Evolutionary conservation across 2,797 vertebrate species (phyloP).

Genomic region (Dromococcyx pavoninus): DNA sequence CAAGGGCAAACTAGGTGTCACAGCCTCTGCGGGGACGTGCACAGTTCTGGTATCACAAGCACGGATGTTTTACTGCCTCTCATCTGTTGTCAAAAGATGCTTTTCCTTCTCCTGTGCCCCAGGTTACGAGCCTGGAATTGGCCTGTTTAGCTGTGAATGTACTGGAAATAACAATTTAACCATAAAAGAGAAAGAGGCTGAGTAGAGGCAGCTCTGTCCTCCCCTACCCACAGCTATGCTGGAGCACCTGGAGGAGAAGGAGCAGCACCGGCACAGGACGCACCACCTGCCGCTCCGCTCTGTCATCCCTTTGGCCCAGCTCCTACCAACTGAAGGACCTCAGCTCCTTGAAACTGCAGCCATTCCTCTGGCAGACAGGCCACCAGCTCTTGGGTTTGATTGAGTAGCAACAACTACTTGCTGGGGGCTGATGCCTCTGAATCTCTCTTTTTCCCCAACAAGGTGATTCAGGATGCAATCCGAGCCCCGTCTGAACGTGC

Average conservation of each 20-base stretch:
- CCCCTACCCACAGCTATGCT: too few species aligned
- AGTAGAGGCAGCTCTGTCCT: background rate
- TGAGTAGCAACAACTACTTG: background rate
- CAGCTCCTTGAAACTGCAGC: background rate
- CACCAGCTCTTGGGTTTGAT: background rate
- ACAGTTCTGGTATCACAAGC: background rate
- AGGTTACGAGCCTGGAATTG: background rate
- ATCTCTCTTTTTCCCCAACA: constrained; percentile 12
- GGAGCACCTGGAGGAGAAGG: too few species aligned
- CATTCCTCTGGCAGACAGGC: background rate
- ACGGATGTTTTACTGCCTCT: background rate
- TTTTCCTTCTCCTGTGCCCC: background rate
- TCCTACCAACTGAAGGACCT: background rate
- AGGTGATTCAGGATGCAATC: constrained; percentile 11
- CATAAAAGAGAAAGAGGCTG: background rate
- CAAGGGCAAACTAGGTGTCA: background rate
- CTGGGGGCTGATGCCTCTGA: background rate
- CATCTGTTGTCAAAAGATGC: background rate
- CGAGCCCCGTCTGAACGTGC: background rate
- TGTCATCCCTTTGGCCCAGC: too few species aligned
- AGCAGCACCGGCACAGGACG: too few species aligned
- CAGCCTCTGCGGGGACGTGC: background rate
- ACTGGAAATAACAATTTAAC: background rate
- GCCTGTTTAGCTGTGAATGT: background rate
- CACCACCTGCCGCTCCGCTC: too few species aligned